Percentiles rank a stretch among this genome's conserved stretches.
Evolutionary conservation across 2,888 invertebrate species (phyloP).

Genomic region (Drosophila anceps): DNA sequence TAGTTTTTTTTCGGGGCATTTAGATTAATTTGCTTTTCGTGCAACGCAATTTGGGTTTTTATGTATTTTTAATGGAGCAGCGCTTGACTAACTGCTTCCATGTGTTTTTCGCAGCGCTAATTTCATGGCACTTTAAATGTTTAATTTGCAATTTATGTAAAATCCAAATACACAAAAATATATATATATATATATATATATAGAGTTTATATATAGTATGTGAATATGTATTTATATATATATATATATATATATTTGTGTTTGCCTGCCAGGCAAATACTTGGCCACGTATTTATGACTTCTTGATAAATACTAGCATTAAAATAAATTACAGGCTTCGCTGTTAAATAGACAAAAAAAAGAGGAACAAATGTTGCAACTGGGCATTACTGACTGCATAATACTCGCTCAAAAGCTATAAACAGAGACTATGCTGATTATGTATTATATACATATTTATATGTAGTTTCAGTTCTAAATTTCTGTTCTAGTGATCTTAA

Average conservation of each 20-base stretch:
- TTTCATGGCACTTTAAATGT: constrained; percentile 78
- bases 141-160: constrained; percentile 77
- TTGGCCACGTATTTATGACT: constrained; percentile 63
- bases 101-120: constrained; percentile 69
- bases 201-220: not conserved
- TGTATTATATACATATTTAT: not conserved
- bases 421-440: not conserved
- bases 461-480: too few species aligned
- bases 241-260: not conserved
- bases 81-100: constrained; percentile 38
- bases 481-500: too few species aligned
- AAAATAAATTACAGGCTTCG: constrained; percentile 84
- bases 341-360: constrained; percentile 46
- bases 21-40: constrained; percentile 62
- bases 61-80: constrained; percentile 75
- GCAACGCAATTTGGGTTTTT: constrained; percentile 56
- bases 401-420: not conserved
- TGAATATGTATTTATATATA: not conserved
- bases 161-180: constrained; percentile 31
- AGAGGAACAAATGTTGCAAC: not conserved
- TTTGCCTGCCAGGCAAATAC: constrained; percentile 46
- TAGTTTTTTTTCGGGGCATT: constrained; percentile 54
- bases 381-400: not conserved
- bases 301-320: constrained; percentile 85
- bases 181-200: constrained; percentile 29